Base-by-base conservation (phyloP, 2,888 invertebrate genomes). In the Seira sanloemensis region DNA sequence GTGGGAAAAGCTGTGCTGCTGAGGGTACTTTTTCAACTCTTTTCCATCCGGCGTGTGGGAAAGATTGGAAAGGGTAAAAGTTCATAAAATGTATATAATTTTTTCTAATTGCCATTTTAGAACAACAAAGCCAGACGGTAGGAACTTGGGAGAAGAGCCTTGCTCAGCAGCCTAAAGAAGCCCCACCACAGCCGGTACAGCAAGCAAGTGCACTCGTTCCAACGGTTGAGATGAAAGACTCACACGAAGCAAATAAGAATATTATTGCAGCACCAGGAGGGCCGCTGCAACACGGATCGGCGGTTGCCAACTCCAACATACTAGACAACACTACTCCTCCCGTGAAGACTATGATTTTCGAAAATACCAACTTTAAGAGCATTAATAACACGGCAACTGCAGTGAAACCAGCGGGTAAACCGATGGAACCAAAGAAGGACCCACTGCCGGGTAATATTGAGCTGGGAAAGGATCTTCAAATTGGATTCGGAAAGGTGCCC, bases 341-440 rank as follows among this genome's bases (percentile, higher is more conserved):
- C 1, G 62, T 86, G 9, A 87, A 86, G 71, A 88, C 89, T 2
- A 87, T 89, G 85, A 88, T 89, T 24, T 89, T 89, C 84, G 88
- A 88, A 78, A 89, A 89, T 68, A 86, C 86, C 2, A 87, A 89
- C 69, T 87, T 86, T 26, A 89, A 88, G 66, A 78, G 71, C 18
- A 84, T 86, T 7, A 84, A 82, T 16, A 84, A 78, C 65, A 26
- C 71, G n/a, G 69, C 85, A 7, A 58, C 67, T n/a, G 12, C 79
- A 0, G 73, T 71, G 16, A 86, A 78, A 24, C 66, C 21, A 16
- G 2, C 9, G n/a, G 50, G 23, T 37, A 76, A 65, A n/a, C 66
- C 21, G 23, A 58, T 37, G 7, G 80, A 81, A n/a, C 65, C 16
- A 12, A 86, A 86, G 65, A 86, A 85, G 50, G 86, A 85, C 21